These are phyloP conservation scores for Caenorhabditis brenneri DNA, from an alignment of 1,140 invertebrate species.

Conservation along the genomic window DNA sequence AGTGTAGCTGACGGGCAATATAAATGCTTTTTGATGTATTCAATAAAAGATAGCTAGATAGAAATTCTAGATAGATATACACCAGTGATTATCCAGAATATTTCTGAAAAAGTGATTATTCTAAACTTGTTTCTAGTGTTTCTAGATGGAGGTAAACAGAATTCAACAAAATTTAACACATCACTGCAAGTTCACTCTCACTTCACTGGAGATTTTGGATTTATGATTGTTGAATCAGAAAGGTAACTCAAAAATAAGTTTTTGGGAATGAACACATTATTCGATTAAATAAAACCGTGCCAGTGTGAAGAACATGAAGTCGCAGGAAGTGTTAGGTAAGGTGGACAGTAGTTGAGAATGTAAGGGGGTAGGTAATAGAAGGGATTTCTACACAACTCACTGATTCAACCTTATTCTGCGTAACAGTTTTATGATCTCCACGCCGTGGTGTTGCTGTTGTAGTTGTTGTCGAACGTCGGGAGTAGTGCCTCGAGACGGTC, in stretches of 20 bases:
- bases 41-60: not conserved
- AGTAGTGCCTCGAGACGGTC: slow-evolving; percentile 31
- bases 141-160: not conserved
- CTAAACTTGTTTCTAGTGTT: not conserved
- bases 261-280: not conserved
- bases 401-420: slow-evolving; percentile 41
- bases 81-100: not conserved
- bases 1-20: slow-evolving; percentile 36
- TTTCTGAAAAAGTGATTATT: not conserved
- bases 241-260: not conserved
- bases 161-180: not conserved
- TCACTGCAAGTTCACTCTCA: slow-evolving; percentile 34
- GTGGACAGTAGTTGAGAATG: not conserved
- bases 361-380: not conserved
- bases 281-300: not conserved
- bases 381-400: slow-evolving; percentile 25
- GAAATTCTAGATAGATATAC: not conserved
- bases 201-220: not conserved
- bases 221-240: not conserved
- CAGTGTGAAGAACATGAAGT: slow-evolving; percentile 33
- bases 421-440: not conserved
- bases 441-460: slow-evolving; percentile 13
- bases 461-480: not conserved
- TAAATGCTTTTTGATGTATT: not conserved
- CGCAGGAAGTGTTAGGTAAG: slow-evolving; percentile 4